A percentile compares a stretch with the other conserved stretches of the same genome.
Conservation (phyloP, 2,113 vertebrate genomes). For the Ellobius talpinus region DNA sequence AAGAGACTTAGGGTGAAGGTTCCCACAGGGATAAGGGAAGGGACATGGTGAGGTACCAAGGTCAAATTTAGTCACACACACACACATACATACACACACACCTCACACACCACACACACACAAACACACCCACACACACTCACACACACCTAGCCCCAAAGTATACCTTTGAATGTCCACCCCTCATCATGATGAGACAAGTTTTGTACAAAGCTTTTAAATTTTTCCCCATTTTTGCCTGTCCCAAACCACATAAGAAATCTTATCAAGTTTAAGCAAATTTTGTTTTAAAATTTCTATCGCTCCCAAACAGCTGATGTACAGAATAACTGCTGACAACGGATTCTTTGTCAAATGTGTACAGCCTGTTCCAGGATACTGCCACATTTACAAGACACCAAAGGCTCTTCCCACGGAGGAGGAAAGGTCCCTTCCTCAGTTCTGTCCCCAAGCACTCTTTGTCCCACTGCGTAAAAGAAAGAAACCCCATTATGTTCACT, state of each 20-base stretch:
- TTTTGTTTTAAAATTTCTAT: constrained; percentile 15
- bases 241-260: background rate
- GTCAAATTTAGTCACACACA: background rate
- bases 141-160: background rate
- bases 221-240: background rate
- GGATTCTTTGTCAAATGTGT: background rate
- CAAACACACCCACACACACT: background rate
- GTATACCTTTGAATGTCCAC: background rate
- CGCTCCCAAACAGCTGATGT: background rate
- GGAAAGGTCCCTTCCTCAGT: background rate
- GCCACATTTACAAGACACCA: background rate
- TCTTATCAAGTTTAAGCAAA: background rate
- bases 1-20: background rate
- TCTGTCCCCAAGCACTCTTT: background rate
- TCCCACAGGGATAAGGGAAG: background rate
- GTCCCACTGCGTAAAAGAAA: background rate
- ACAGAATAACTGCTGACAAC: background rate
- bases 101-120: too few species aligned
- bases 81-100: background rate
- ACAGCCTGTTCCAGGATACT: background rate
- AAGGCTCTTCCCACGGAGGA: background rate
- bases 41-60: background rate
- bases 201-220: background rate
- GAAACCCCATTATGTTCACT: background rate
- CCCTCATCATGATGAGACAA: background rate